Evolutionary conservation across 2,888 invertebrate species (phyloP).

Genomic region (Malacosoma neustria): DNA sequence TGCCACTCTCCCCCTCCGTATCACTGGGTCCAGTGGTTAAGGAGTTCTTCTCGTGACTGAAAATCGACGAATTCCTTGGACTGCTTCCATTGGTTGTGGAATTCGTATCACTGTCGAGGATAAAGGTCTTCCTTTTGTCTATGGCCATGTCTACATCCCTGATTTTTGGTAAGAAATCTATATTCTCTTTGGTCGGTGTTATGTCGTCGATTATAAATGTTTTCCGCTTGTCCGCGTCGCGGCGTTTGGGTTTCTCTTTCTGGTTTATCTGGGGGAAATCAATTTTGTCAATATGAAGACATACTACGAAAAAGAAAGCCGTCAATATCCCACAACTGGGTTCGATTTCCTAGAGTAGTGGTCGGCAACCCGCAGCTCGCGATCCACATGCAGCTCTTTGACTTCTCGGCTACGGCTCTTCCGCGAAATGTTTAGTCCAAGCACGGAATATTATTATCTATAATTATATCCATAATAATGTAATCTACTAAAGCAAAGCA

Average conservation of each 20-base stretch:
- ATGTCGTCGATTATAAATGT: slow-evolving; percentile 57
- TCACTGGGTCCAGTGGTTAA: slow-evolving; percentile 53
- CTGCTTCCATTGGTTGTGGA: slow-evolving; percentile 67
- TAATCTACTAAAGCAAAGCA: no score
- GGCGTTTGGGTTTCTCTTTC: slow-evolving; percentile 37
- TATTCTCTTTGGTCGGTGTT: slow-evolving; percentile 55
- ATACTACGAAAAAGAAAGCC: no score
- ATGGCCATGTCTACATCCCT: slow-evolving; percentile 29
- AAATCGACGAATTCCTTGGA: slow-evolving; percentile 61
- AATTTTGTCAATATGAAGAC: no score
- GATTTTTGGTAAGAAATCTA: slow-evolving; percentile 39
- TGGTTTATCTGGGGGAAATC: slow-evolving; percentile 60
- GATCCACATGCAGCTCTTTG: no score
- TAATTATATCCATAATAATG: no score
- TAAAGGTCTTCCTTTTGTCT: slow-evolving; percentile 61
- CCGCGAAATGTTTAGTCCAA: no score
- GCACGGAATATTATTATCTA: no score
- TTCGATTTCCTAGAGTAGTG: neutral
- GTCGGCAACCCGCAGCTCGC: no score
- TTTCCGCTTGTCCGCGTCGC: slow-evolving; percentile 46
- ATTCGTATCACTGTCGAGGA: slow-evolving; percentile 63
- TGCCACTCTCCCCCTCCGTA: slow-evolving; percentile 59
- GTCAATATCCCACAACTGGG: no score
- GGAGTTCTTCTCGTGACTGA: slow-evolving; percentile 51
- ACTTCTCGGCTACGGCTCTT: no score